Evolutionary conservation across 2,113 vertebrate genomes (phyloP).

Genomic region (Xenus cinereus): DNA sequence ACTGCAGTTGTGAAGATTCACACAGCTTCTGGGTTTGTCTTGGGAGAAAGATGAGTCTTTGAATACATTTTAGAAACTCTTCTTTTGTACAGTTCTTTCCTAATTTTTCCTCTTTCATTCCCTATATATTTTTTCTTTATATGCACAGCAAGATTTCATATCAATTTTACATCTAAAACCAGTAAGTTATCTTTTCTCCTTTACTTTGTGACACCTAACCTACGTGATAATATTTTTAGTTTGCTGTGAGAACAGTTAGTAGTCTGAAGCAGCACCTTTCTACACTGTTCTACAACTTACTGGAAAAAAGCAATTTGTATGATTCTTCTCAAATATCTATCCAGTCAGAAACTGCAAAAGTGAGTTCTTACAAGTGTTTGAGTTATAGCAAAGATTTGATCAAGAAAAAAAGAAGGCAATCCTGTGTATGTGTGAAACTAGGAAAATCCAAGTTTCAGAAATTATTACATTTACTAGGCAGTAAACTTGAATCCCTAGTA

Average conservation of each 20-base stretch:
- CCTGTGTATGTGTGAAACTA: neutral
- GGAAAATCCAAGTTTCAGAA: neutral
- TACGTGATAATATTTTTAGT: neutral
- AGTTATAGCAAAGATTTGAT: neutral
- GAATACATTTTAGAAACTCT: neutral
- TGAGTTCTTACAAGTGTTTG: neutral
- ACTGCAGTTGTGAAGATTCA: neutral
- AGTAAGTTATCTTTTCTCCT: neutral
- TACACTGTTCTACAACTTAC: neutral
- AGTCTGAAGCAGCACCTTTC: neutral
- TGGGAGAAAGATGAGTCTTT: neutral
- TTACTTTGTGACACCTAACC: neutral
- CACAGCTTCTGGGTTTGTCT: neutral
- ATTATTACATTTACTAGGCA: neutral
- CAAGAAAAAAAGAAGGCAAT: neutral
- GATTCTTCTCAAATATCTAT: neutral
- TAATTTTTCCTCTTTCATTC: neutral
- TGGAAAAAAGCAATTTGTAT: neutral
- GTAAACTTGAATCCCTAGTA: neutral
- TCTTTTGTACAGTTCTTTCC: fast-evolving
- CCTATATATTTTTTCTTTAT: neutral
- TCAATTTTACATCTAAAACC: neutral
- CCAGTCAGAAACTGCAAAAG: neutral
- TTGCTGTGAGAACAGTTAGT: neutral
- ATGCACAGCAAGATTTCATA: neutral